phyloP scores from a whole-genome alignment of 2,113 vertebrate genomes.

The Trinectes maculatus region DNA sequence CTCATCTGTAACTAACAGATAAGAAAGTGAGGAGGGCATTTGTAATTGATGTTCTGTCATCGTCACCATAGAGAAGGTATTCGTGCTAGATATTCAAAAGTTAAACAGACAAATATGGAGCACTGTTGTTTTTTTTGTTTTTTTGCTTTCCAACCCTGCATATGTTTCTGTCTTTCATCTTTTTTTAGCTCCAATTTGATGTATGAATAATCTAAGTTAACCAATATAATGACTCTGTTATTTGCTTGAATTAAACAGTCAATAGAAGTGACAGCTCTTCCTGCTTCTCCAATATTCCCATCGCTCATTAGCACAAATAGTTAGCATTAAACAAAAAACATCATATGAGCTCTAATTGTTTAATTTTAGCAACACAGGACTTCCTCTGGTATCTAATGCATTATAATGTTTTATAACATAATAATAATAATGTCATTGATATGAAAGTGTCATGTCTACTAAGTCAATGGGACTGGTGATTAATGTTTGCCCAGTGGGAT shows the following conservation, averaged over 20 bases:
- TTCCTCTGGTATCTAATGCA: constrained; percentile 23
- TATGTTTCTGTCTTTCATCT: constrained; percentile 26
- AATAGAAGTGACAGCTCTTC: constrained; percentile 40
- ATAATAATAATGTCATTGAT: constrained; percentile 33
- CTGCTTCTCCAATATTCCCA: constrained; percentile 40
- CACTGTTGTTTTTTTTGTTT: too few species aligned
- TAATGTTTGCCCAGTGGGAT: constrained; percentile 42
- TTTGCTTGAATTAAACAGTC: constrained; percentile 31
- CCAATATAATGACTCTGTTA: constrained; percentile 42
- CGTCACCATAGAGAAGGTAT: constrained; percentile 65
- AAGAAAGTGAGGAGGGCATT: constrained; percentile 51
- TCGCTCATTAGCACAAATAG: constrained; percentile 44
- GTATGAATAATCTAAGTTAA: constrained; percentile 54
- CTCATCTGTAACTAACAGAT: constrained; percentile 60
- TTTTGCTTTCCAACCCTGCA: constrained; percentile 43
- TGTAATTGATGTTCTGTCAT: constrained; percentile 73
- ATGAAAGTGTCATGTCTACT: constrained; percentile 26
- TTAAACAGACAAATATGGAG: constrained; percentile 43
- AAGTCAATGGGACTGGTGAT: constrained; percentile 48
- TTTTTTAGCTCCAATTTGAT: constrained; percentile 56
- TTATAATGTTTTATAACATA: constrained; percentile 46
- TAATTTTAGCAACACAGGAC: constrained; percentile 35
- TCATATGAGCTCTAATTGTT: constrained; percentile 22
- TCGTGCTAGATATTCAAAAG: constrained; percentile 45
- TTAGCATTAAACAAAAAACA: constrained; percentile 39